Evolutionary conservation across 2,888 invertebrate genomes (phyloP), one percentile per base, ranked within the genome.

Genomic region (Sphaerophoria taeniata): DNA sequence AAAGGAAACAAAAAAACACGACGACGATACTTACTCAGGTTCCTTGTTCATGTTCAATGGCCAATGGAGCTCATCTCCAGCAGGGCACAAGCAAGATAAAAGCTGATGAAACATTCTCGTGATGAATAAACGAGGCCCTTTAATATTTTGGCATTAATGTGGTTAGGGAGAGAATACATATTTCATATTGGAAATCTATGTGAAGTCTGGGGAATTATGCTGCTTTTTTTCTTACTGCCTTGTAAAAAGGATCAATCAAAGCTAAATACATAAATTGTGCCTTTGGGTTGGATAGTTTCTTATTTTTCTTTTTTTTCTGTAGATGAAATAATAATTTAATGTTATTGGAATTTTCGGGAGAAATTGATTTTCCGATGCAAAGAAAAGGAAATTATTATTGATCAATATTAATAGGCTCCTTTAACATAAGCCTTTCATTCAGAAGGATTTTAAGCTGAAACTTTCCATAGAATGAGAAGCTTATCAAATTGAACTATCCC

Each of bases 101-200:
- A 53, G 14, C 16, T 36, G 16, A 51, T 34, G 24, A 39, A 67
- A 53, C 31, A 67, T 67, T 53, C 31, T 67, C 16, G 39, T 43
- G 60, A 60, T 60, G 51, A 39, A 51, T 36, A 67, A 53, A 39
- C 24, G 53, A 43, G 51, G 24, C 7, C 12, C 51, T 67, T 67
- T 67, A 53, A 67, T 67, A 53, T 67, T 67, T 53, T 67, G 51
- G 53, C 67, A 67, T 67, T 67, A 53, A 53, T 67, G 24, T 67
- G n/a, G 53, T 43, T 12, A 67, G n/a, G n/a, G 49, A 49, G 16
- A 36, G 11, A 51, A 49, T 24, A 24, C 24, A 24, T 24, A 24
- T 51, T 24, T 36, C 16, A 67, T 24, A 24, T 24, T 51, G 53
- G 14, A 53, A 67, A 67, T 67, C 67, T 7, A 67, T 67, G 24